Percentiles rank a stretch among this genome's conserved stretches.
Evolutionary conservation across 2,797 vertebrate genomes (phyloP).

Genomic region (Neoniphon sammara): DNA sequence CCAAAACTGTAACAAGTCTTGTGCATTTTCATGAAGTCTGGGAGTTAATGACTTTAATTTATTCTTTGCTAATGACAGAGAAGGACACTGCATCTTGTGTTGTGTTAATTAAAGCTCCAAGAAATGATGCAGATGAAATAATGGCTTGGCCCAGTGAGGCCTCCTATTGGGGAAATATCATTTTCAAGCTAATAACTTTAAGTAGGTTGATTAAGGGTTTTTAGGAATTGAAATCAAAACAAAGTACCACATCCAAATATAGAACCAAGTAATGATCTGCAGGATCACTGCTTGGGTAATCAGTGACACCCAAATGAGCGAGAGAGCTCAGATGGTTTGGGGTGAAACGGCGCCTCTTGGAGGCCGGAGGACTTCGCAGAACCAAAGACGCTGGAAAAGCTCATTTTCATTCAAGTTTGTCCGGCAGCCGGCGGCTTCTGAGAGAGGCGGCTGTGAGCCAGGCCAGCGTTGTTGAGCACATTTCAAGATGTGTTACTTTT

Average conservation of each 20-base stretch:
- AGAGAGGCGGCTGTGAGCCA: constrained; percentile 27
- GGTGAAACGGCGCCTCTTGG: constrained; percentile 18
- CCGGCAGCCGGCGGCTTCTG: constrained; percentile 18
- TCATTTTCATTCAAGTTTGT: constrained; percentile 25
- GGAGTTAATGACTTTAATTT: constrained; percentile 55
- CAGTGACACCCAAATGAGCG: constrained; percentile 25
- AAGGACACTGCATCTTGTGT: constrained; percentile 59
- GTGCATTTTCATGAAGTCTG: constrained; percentile 55
- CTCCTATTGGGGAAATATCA: constrained; percentile 44
- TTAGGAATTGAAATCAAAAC: constrained; percentile 43
- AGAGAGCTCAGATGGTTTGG: not conserved
- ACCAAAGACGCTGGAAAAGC: constrained; percentile 4
- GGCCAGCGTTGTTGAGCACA: not conserved
- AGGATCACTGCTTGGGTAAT: constrained; percentile 3
- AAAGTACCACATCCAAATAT: constrained; percentile 16
- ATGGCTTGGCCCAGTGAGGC: constrained; percentile 35
- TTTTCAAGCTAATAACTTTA: constrained; percentile 59
- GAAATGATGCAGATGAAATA: constrained; percentile 59
- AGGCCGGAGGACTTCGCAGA: constrained; percentile 15
- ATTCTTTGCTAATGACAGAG: constrained; percentile 64
- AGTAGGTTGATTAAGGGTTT: constrained; percentile 60
- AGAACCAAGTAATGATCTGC: constrained; percentile 16
- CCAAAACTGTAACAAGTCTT: constrained; percentile 27
- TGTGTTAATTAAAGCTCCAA: constrained; percentile 66
- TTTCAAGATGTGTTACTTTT: constrained; percentile 38